Percentiles rank a stretch among this genome's conserved stretches.
Evolutionary conservation across 1,140 invertebrate species (phyloP).

Genomic region (Zaprionus gabonicus): DNA sequence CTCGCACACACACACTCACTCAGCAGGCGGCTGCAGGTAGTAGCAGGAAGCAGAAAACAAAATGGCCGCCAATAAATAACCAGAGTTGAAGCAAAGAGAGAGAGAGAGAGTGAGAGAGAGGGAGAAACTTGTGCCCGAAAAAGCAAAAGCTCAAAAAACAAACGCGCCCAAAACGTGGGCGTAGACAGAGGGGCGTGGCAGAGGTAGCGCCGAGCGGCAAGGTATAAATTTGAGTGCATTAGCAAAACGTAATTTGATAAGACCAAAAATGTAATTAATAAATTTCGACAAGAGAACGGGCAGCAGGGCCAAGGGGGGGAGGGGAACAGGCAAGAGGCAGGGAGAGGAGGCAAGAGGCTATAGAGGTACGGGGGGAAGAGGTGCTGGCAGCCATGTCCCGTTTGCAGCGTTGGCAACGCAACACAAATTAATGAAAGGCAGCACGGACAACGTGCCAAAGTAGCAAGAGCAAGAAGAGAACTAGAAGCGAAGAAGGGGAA

Average conservation of each 20-base stretch:
- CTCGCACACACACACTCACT: conserved; percentile 15
- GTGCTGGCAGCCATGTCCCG: background rate
- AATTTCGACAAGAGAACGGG: conserved; percentile 63
- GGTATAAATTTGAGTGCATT: conserved; percentile 83
- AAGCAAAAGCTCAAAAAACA: conserved; percentile 73
- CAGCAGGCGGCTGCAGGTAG: conserved; percentile 26
- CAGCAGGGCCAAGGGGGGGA: background rate
- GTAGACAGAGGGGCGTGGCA: background rate
- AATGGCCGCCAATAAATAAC: conserved; percentile 78
- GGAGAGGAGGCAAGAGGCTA: background rate
- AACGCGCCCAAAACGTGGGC: conserved; percentile 4
- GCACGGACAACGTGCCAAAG: conserved; percentile 6
- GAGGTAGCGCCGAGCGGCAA: conserved; percentile 28
- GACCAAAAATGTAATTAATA: conserved; percentile 82
- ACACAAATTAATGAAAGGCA: conserved; percentile 74
- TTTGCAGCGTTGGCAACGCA: conserved; percentile 39
- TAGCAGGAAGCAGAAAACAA: conserved; percentile 58
- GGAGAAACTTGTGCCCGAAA: background rate
- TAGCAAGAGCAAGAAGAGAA: background rate
- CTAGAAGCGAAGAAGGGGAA: background rate
- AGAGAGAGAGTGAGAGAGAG: background rate
- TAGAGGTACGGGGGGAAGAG: too few species aligned
- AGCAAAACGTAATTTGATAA: conserved; percentile 82
- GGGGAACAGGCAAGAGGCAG: too few species aligned
- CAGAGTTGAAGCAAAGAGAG: conserved; percentile 22